Evolutionary conservation across 1,140 invertebrate genomes (phyloP), one percentile per base, ranked within the genome.

Genomic region (Lepidurus packardi): DNA sequence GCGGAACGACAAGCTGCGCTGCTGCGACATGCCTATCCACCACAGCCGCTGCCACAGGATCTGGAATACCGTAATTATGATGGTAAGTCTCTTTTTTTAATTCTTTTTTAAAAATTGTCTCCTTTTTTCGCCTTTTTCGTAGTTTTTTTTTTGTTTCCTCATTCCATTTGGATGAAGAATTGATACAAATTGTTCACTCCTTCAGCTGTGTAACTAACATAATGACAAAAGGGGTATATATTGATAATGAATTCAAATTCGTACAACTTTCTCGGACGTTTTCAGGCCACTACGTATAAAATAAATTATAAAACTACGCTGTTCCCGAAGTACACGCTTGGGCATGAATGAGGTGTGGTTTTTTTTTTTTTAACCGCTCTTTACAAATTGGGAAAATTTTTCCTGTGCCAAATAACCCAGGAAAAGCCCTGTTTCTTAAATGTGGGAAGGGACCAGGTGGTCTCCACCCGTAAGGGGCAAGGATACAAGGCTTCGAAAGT

Each of bases 61-160:
- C 84, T 93, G 43, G 90, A 94, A 81, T 88, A 92, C 82, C 89
- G 89, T 83, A 94, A 94, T 84, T 93, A 92, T 85, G 89, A 90
- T 85, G 93, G 93, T 94, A 84, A 89, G 88, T 88, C 74, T 34
- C 43, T 45, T 77, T 41, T 41, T 76, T 73, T 53, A 73, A 74
- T 21, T 77, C 78, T 41, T 44, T 76, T 43, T 16, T 65, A 44
- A 25, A 11, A n/a, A 41, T 7, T 44, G 7, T 13, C 43, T 41
- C 13, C n/a, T 65, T 73, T 65, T 73, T 9, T 25, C 45, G 11
- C 21, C 43, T n/a, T 41, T 76, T 47, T 10, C 45, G 6, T 65
- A n/a, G n/a, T n/a, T n/a, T 8, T 13, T 65, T 65, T 65, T 65
- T 16, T 21, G 16, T 13, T 65, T 65, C n/a, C 16, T 13, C 53